Evolutionary conservation across 2,797 vertebrate genomes (phyloP).

Genomic region (Pangasius krempfi): DNA sequence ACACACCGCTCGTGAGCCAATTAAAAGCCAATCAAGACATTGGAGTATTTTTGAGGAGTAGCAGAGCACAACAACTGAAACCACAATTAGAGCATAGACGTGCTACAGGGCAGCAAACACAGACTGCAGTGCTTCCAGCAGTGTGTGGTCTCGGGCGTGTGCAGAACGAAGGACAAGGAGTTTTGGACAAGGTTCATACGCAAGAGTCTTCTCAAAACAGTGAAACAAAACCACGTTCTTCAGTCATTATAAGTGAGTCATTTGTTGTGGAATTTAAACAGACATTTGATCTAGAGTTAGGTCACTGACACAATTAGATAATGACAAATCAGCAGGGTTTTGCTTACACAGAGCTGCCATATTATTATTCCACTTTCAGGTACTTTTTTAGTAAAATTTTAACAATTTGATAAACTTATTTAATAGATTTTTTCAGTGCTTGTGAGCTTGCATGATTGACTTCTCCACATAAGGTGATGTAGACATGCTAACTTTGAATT

Average conservation of each 20-base stretch:
- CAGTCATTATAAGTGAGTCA: neutral
- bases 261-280: constrained; percentile 18
- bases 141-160: constrained; percentile 36
- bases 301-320: neutral
- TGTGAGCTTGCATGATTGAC: neutral
- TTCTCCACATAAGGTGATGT: neutral
- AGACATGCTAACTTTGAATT: neutral
- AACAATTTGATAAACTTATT: neutral
- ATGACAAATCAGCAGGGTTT: neutral
- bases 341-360: neutral
- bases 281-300: neutral
- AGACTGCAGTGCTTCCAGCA: constrained; percentile 35
- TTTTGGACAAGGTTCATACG: constrained; percentile 10
- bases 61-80: constrained; percentile 33
- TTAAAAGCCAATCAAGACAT: constrained; percentile 49
- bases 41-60: constrained; percentile 39
- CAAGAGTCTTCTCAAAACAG: neutral
- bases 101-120: constrained; percentile 21
- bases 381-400: neutral
- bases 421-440: no score
- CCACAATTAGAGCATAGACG: constrained; percentile 32
- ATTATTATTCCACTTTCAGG: neutral
- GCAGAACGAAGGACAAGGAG: constrained; percentile 24
- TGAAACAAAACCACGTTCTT: neutral
- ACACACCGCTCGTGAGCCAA: constrained; percentile 36